These are phyloP conservation scores for Hirtodrosophila confusa DNA, from an alignment of 2,888 invertebrate genomes.

Conservation along the genomic window DNA sequence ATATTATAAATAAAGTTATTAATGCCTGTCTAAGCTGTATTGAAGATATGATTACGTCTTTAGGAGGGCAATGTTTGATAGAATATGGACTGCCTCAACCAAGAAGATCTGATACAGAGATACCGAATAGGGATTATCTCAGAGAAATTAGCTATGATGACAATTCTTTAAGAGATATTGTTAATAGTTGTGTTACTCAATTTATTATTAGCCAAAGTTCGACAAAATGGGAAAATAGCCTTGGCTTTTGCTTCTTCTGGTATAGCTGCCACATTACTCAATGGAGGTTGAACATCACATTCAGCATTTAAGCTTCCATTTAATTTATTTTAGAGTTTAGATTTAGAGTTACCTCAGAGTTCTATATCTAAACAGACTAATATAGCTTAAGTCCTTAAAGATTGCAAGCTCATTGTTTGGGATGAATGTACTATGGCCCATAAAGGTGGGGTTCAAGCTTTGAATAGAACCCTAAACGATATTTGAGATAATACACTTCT, in stretches of 20 bases:
- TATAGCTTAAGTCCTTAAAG: not conserved
- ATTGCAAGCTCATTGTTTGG: not conserved
- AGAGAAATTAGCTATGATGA: not conserved
- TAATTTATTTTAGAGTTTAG: not conserved
- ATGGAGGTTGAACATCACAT: not conserved
- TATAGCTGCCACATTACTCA: not conserved
- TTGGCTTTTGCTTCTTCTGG: conserved; percentile 1
- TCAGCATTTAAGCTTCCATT: conserved; percentile 47
- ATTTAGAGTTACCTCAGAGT: conserved; percentile 56
- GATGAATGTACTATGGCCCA: conserved; percentile 32
- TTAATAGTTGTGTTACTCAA: not conserved
- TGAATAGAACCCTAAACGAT: not conserved
- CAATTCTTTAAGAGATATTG: too few relatives aligned
- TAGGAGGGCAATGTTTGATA: not conserved
- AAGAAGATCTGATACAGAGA: not conserved
- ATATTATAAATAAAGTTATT: not conserved
- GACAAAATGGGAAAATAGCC: conserved; percentile 1
- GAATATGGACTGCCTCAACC: conserved; percentile 1
- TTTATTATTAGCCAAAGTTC: not conserved
- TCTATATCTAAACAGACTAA: conserved; percentile 66
- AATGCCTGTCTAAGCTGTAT: not conserved
- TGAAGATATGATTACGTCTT: not conserved
- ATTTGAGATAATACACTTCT: too few relatives aligned
- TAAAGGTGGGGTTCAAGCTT: conserved; percentile 2
- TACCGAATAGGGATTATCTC: not conserved